These are phyloP conservation scores for Protophormia terraenovae DNA, from an alignment of 2,888 invertebrate genomes.

Conservation along the genomic window DNA sequence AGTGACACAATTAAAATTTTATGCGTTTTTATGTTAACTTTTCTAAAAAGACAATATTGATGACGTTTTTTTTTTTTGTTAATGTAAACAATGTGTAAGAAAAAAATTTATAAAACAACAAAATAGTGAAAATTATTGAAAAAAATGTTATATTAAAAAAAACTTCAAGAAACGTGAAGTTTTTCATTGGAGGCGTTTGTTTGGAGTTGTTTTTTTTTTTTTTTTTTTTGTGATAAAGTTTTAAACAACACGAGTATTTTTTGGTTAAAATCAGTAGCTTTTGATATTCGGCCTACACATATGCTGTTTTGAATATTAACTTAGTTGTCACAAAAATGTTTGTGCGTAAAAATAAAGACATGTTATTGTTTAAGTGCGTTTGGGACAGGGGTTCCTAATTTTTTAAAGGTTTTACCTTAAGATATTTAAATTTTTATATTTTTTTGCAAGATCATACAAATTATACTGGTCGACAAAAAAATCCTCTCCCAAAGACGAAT, in stretches of 20 bases:
- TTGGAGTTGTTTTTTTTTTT: not conserved
- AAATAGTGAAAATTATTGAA: slow-evolving; percentile 44
- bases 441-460: no score
- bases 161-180: slow-evolving; percentile 13
- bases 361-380: not conserved
- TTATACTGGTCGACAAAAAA: no score
- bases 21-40: slow-evolving; percentile 4
- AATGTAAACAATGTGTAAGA: not conserved
- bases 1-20: slow-evolving; percentile 64
- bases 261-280: slow-evolving; percentile 16
- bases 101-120: no score
- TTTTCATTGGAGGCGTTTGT: slow-evolving; percentile 18
- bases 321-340: not conserved
- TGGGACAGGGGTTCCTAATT: not conserved
- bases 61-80: slow-evolving; percentile 27
- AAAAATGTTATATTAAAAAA: slow-evolving; percentile 29
- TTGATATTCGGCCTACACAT: slow-evolving; percentile 31
- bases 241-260: not conserved
- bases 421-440: no score
- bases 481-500: no score
- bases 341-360: not conserved
- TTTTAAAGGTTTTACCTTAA: no score
- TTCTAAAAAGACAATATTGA: slow-evolving; percentile 40
- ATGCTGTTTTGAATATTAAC: slow-evolving; percentile 34
- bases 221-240: not conserved